Base-by-base conservation (phyloP, 2,888 invertebrate species). In the Troides aeacus region DNA sequence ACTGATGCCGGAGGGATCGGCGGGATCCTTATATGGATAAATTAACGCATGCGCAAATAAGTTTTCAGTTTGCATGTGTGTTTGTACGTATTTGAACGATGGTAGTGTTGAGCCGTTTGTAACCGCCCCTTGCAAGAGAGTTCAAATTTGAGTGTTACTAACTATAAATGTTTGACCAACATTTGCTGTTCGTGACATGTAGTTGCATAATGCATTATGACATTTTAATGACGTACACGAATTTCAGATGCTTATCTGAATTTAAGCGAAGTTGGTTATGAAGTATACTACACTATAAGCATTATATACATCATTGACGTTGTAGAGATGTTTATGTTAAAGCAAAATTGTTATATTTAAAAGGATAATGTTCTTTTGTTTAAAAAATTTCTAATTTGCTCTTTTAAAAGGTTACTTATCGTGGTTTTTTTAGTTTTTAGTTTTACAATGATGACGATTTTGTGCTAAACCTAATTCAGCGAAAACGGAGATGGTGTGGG, bases 1-100 rank as follows among this genome's bases (percentile, higher is more conserved):
- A 89, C 89, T 91, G 87, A 71, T 77, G 81, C 76, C 72, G 75
- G 78, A 72, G 72, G 76, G 77, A 76, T 69, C 72, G 76, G 72
- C 70, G 75, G 70, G 71, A 70, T 74, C 76, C 75, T 86, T 90
- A 82, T 90, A 91, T 79, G 75, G 81, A 76, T 53, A 74, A 78
- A 76, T 75, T 72, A 42, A 82, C 81, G 86, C 90, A 87, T 88
- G 91, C 88, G 91, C 81, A 74, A 72, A 75, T 46, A 60, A 21
- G 58, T 68, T 71, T 70, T 72, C 71, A 71, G 71, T 69, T 78
- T 85, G 84, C 81, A 82, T 68, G 68, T 73, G 70, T 70, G 61
- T 30, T 60, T 72, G 77, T 81, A 83, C 79, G 82, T 84, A 81
- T 75, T 71, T 78, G 76, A 80, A 80, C 72, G 75, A 75, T 73